Percentiles rank a stretch among this genome's conserved stretches.
phyloP scores from a whole-genome alignment of 2,888 invertebrate species.

The Apeira syringaria region DNA sequence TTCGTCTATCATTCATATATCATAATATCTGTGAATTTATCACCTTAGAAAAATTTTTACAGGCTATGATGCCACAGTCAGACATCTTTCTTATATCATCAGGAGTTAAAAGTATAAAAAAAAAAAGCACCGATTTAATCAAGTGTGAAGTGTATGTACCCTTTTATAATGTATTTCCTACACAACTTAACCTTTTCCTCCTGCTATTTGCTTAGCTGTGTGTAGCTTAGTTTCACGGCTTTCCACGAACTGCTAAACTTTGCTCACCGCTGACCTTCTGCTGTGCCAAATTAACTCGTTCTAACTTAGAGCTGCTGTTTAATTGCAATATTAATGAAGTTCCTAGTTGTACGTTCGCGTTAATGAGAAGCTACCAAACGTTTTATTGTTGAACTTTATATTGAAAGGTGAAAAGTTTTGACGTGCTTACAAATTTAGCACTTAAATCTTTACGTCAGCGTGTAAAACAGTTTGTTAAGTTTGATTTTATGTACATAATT shows the following conservation, averaged over 20 bases:
- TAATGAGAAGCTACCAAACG: constrained; percentile 9
- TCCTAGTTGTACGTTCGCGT: constrained; percentile 7
- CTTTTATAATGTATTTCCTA: no score
- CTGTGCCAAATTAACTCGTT: constrained; percentile 11
- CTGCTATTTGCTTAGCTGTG: no score
- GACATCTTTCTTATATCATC: no score
- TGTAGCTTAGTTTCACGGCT: no score
- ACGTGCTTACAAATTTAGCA: not conserved
- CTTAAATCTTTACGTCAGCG: constrained; percentile 11
- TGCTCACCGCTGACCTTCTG: constrained; percentile 5
- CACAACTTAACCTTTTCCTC: no score
- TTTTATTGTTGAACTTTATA: constrained; percentile 19
- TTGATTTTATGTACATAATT: not conserved
- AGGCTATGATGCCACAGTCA: no score
- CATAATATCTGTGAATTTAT: no score
- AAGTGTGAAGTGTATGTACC: no score
- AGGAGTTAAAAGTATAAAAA: no score
- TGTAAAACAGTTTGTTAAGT: constrained; percentile 4
- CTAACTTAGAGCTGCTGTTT: constrained; percentile 13
- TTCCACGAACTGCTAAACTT: not conserved
- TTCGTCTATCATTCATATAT: no score
- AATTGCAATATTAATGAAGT: constrained; percentile 21
- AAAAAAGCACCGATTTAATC: no score
- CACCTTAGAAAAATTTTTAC: no score
- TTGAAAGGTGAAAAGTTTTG: constrained; percentile 11